Evolutionary conservation across 2,113 vertebrate genomes (phyloP).

Genomic region (Neomonachus schauinslandi): DNA sequence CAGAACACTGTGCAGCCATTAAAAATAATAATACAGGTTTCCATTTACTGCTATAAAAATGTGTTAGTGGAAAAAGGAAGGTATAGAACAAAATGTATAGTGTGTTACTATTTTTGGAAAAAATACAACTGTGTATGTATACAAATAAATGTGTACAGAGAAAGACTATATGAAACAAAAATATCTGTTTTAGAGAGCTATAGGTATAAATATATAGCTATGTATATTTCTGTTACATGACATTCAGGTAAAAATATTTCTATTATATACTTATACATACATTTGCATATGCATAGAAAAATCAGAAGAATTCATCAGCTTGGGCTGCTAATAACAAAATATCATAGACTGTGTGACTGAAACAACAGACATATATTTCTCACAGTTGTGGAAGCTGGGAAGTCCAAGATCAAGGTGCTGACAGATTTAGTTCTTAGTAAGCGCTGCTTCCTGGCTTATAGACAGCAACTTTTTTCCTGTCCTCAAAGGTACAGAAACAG

Average conservation of each 20-base stretch:
- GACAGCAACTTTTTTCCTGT: not conserved
- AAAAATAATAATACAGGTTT: not conserved
- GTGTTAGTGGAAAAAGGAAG: not conserved
- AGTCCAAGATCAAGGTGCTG: not conserved
- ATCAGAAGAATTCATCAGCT: not conserved
- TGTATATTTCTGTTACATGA: not conserved
- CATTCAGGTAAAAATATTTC: not conserved
- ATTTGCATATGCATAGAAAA: not conserved
- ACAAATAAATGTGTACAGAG: not conserved
- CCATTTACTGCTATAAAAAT: not conserved
- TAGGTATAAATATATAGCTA: not conserved
- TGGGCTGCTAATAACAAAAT: not conserved
- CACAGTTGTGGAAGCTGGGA: not conserved
- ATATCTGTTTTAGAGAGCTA: not conserved
- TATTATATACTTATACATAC: not conserved
- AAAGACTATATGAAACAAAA: constrained; percentile 30
- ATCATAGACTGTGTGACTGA: not conserved
- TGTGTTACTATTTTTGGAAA: not conserved
- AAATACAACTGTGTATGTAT: not conserved
- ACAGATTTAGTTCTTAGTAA: not conserved
- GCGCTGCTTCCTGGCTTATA: not conserved
- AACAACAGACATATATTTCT: not conserved
- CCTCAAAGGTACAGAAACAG: not conserved
- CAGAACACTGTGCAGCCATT: not conserved
- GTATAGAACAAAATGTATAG: not conserved